These are phyloP conservation scores for Rhinoraja longicauda DNA, from an alignment of 2,797 vertebrate genomes.

Conservation along the genomic window DNA sequence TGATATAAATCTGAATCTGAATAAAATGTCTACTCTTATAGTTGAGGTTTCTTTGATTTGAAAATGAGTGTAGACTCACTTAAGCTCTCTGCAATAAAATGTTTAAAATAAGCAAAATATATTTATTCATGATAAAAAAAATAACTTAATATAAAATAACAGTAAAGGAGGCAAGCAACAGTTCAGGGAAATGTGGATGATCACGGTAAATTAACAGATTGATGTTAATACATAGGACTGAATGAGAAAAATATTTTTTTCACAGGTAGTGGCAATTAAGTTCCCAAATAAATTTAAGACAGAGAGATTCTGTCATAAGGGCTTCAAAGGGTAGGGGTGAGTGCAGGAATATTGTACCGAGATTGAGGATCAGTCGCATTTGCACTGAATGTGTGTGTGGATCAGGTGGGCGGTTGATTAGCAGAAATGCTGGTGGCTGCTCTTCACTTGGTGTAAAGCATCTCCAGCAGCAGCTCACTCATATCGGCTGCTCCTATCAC, in stretches of 20 bases:
- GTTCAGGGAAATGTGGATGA: background rate
- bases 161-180: background rate
- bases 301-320: too few species aligned
- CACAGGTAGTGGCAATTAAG: too few species aligned
- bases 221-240: too few species aligned
- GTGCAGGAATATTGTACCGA: too few species aligned
- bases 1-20: background rate
- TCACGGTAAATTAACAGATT: too few species aligned
- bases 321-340: too few species aligned
- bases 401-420: background rate
- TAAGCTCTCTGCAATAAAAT: background rate
- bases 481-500: constrained; percentile 75
- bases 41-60: background rate
- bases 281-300: too few species aligned
- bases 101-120: constrained; percentile 13
- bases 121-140: constrained; percentile 20
- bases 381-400: background rate
- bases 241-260: too few species aligned
- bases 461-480: constrained; percentile 69
- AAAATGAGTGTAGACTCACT: background rate
- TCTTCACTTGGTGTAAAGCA: constrained; percentile 63
- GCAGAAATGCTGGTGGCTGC: background rate
- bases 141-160: constrained; percentile 10
- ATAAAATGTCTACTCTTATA: background rate
- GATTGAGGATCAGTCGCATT: too few species aligned